Evolutionary conservation across 2,113 vertebrate genomes (phyloP).

Genomic region (Cairina moschata): DNA sequence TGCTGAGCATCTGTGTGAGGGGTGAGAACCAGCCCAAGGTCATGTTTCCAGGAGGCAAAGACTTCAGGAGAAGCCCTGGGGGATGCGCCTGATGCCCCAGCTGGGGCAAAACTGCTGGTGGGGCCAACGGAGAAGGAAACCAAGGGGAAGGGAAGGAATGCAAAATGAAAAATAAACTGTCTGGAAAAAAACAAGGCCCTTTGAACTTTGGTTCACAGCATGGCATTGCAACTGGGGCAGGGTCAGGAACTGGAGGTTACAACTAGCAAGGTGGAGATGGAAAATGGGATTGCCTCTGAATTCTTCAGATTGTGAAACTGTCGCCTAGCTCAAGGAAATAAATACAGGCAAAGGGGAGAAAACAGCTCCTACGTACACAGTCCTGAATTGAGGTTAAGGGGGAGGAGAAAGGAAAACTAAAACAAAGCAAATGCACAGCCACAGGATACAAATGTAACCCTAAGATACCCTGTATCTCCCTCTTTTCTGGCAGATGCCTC

Average conservation of each 20-base stretch:
- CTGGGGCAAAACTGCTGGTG: not conserved
- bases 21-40: slow-evolving; percentile 1
- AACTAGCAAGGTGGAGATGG: not conserved
- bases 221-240: not conserved
- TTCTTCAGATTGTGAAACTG: not conserved
- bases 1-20: not conserved
- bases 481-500: not conserved
- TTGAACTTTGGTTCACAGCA: not conserved
- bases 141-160: slow-evolving; percentile 13
- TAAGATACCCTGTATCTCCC: slow-evolving; percentile 10
- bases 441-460: slow-evolving; percentile 31
- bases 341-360: not conserved
- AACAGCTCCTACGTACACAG: not conserved
- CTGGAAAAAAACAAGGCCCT: not conserved
- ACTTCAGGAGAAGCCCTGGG: not conserved
- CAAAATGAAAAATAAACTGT: not conserved
- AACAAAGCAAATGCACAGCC: not conserved
- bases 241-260: not conserved
- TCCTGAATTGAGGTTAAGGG: not conserved
- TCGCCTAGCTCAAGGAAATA: not conserved
- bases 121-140: not conserved
- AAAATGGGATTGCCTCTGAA: not conserved
- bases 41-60: not conserved
- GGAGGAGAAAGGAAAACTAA: not conserved
- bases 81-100: not conserved